Evolutionary conservation across 2,797 vertebrate genomes (phyloP).

Genomic region (Phrynocephalus guinanensis): DNA sequence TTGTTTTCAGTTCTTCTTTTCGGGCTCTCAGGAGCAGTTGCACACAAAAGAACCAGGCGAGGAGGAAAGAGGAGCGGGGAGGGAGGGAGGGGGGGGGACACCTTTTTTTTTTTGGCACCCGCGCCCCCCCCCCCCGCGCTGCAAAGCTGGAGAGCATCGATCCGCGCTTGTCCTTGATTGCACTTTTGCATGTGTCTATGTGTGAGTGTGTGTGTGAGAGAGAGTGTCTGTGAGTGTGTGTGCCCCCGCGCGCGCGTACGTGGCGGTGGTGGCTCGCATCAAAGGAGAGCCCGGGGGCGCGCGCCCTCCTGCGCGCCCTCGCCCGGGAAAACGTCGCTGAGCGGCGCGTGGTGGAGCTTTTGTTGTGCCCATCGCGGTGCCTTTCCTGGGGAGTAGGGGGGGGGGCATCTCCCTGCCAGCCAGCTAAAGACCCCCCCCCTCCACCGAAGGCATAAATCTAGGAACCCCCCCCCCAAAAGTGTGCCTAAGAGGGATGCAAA

Average conservation of each 20-base stretch:
- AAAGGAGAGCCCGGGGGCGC: not conserved
- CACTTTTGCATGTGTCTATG: constrained; percentile 52
- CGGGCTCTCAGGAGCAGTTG: not conserved
- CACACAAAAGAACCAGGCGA: not conserved
- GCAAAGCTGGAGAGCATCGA: constrained; percentile 73
- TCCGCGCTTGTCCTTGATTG: constrained; percentile 63
- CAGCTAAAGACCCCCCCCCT: not conserved
- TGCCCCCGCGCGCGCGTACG: too few species aligned
- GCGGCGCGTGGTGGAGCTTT: constrained; percentile 25
- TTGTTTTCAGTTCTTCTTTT: too few species aligned
- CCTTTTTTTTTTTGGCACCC: constrained; percentile 1
- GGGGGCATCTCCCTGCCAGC: too few species aligned
- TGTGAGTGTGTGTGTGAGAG: too few species aligned
- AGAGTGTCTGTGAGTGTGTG: not conserved
- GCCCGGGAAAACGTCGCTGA: too few species aligned
- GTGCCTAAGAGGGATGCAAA: too few species aligned
- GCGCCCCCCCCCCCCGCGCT: not conserved
- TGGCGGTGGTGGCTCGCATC: not conserved
- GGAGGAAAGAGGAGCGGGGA: constrained; percentile 57
- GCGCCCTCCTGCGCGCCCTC: not conserved
- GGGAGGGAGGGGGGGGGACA: not conserved
- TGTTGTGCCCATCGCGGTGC: not conserved
- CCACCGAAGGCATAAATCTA: fast-evolving
- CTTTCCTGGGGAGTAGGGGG: not conserved
- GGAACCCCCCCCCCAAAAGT: not conserved